These are phyloP conservation scores for Drosophila varians DNA, from an alignment of 1,140 invertebrate genomes.

Conservation along the genomic window DNA sequence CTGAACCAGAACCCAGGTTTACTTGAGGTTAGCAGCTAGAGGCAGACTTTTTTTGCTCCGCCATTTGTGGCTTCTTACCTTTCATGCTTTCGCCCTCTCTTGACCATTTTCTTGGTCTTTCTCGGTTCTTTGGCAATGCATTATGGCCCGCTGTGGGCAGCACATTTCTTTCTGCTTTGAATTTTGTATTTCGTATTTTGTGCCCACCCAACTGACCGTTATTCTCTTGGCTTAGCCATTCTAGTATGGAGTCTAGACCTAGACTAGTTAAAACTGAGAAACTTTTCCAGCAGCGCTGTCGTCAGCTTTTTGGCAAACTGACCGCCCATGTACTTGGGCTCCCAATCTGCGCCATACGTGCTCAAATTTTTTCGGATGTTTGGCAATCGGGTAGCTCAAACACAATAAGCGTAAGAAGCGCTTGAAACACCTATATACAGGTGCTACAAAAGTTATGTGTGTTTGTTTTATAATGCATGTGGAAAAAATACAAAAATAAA, in stretches of 20 bases:
- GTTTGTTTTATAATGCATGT: conserved; percentile 72
- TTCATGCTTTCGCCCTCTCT: conserved; percentile 21
- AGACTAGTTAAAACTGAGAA: conserved; percentile 56
- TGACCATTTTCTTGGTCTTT: conserved; percentile 15
- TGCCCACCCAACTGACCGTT: conserved; percentile 50
- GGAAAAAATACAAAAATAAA: conserved; percentile 40
- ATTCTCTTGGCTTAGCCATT: conserved; percentile 13
- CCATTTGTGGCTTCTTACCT: conserved; percentile 29
- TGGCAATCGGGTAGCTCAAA: conserved; percentile 58
- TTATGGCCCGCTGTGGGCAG: conserved; percentile 34
- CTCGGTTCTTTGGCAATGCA: conserved; percentile 27
- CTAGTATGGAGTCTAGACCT: conserved; percentile 12
- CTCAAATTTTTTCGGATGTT: conserved; percentile 45
- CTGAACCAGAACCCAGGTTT: conserved; percentile 42
- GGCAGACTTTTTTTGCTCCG: conserved; percentile 29
- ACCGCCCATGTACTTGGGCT: conserved; percentile 25
- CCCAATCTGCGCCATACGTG: conserved; percentile 63
- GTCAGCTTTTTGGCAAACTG: conserved; percentile 24
- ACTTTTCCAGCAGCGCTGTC: conserved; percentile 29
- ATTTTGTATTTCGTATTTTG: no score
- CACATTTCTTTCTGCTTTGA: conserved; percentile 30
- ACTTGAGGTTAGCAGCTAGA: conserved; percentile 62
- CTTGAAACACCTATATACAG: conserved; percentile 32
- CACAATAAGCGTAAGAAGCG: conserved; percentile 51
- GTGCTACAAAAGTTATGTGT: conserved; percentile 37